Evolutionary conservation across 2,797 vertebrate genomes (phyloP).

Genomic region (Falco columbarius): DNA sequence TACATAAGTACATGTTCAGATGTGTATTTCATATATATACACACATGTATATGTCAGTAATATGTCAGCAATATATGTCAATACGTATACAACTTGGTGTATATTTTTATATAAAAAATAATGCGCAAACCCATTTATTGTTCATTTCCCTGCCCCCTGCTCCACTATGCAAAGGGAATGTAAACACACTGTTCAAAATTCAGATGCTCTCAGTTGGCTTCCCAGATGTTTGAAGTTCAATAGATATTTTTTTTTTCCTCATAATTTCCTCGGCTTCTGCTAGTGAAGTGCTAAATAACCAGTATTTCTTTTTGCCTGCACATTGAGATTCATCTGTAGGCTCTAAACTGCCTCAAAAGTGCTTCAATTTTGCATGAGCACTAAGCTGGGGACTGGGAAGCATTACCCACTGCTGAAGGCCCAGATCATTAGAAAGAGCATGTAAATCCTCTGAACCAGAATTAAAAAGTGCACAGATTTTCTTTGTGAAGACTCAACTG

Average conservation of each 20-base stretch:
- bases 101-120: not conserved
- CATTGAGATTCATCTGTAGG: slow-evolving; percentile 79
- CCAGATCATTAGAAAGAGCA: slow-evolving; percentile 83
- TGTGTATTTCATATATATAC: not conserved
- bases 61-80: not conserved
- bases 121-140: not conserved
- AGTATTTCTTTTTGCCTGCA: slow-evolving; percentile 69
- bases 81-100: not conserved
- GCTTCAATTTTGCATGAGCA: slow-evolving; percentile 90
- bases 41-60: fast-evolving
- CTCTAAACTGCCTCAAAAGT: slow-evolving; percentile 80
- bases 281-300: slow-evolving; percentile 73
- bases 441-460: slow-evolving; percentile 89
- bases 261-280: slow-evolving; percentile 72
- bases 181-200: slow-evolving; percentile 65
- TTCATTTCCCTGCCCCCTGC: not conserved
- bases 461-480: slow-evolving; percentile 80
- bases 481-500: slow-evolving; percentile 72
- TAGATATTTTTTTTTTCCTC: slow-evolving; percentile 44
- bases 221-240: slow-evolving; percentile 73
- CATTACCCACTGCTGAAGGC: slow-evolving; percentile 76
- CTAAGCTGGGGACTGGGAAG: slow-evolving; percentile 86
- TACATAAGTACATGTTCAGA: not conserved
- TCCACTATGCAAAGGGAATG: slow-evolving; percentile 4
- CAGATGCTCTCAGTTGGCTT: slow-evolving; percentile 44